These are phyloP conservation scores for Mythimna loreyi DNA, from an alignment of 2,888 invertebrate genomes.

Conservation along the genomic window DNA sequence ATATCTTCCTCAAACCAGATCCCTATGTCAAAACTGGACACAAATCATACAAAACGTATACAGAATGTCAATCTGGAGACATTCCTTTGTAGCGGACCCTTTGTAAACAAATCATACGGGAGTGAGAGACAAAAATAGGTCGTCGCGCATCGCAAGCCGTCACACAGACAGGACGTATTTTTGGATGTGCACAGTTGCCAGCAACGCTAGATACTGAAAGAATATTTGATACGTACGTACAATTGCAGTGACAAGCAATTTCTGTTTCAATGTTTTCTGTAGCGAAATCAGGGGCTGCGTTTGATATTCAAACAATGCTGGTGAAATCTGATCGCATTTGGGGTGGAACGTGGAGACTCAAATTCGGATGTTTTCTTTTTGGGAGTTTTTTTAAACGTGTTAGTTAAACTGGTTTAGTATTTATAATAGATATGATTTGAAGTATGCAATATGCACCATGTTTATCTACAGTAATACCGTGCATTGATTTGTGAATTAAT, in stretches of 20 bases:
- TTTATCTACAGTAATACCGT: neutral
- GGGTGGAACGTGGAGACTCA: neutral
- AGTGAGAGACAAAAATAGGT: slow-evolving; percentile 72
- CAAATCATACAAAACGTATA: slow-evolving; percentile 49
- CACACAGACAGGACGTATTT: slow-evolving; percentile 72
- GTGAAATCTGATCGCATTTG: slow-evolving; percentile 10
- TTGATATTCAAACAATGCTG: slow-evolving; percentile 24
- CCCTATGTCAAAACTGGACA: slow-evolving; percentile 42
- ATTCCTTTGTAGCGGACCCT: slow-evolving; percentile 71
- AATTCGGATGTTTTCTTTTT: neutral
- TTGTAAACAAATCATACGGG: slow-evolving; percentile 77
- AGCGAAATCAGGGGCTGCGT: slow-evolving; percentile 8
- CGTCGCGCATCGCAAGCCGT: slow-evolving; percentile 66
- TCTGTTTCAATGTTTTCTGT: slow-evolving; percentile 25
- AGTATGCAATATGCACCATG: neutral
- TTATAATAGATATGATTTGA: no score
- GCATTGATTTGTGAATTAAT: neutral
- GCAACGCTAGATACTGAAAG: slow-evolving; percentile 64
- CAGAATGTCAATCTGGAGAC: slow-evolving; percentile 59
- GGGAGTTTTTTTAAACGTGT: neutral
- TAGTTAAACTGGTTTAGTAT: neutral
- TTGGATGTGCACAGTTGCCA: slow-evolving; percentile 75
- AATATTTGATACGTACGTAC: slow-evolving; percentile 52
- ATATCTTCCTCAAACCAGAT: slow-evolving; percentile 37
- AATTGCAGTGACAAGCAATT: slow-evolving; percentile 43